Evolutionary conservation across 2,888 invertebrate species (phyloP), one percentile per base, ranked within the genome.

Genomic region (Temnothorax rugatulus): DNA sequence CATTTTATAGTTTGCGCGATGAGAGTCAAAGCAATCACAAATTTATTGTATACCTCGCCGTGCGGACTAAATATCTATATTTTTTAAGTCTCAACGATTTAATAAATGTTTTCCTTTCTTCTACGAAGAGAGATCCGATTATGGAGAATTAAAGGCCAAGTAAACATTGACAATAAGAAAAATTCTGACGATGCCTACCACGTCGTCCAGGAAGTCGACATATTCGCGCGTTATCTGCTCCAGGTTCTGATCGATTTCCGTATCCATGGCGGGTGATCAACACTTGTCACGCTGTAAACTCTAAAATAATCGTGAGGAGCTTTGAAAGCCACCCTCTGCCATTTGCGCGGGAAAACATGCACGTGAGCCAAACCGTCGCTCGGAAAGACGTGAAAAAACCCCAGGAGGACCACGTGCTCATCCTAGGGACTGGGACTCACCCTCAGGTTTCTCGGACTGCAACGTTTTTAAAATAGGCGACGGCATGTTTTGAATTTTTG

Each of bases 141-240:
- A 41, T 2, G 5, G 7, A 71, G 4, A 15, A 21, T 71, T 9
- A 52, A 21, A 84, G 57, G 13, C 13, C 44, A 8, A 2, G 44
- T 8, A 21, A 47, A 5, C 21, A 5, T 75, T 15, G 41, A 59
- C 15, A 41, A 47, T n/a, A n/a, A n/a, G n/a, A n/a, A 8, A 13
- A 69, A 75, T 71, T 54, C 41, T 41, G 61, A 61, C 73, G 93
- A 57, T 76, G 93, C 95, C 95, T 96, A 99, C 99, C 95, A 97
- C 98, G 96, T 99, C 99, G 94, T 99, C 99, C 79, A 99, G 95
- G 95, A 99, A 99, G 94, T 99, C 99, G 44, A 99, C 95, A 95
- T 99, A 99, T 95, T 99, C 98, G 87, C 98, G 96, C 94, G 98
- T 98, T 90, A 98, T 96, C 93, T 98, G 98, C 91, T 98, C 96